phyloP scores from a whole-genome alignment of 2,113 vertebrate species.

The Urocynchramus pylzowi region DNA sequence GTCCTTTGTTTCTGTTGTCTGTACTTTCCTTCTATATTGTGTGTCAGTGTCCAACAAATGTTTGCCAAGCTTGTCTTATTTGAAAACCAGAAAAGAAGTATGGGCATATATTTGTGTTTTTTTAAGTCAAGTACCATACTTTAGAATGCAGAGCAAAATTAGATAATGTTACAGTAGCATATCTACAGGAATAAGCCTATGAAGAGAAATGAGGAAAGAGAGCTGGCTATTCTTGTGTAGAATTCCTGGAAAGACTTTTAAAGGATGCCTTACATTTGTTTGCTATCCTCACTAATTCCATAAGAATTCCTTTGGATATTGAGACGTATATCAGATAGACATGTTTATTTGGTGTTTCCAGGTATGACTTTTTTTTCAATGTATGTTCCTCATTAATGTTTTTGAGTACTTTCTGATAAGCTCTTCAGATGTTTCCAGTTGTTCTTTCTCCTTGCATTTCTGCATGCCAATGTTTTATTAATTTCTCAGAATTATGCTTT shows the following conservation, averaged over 20 bases:
- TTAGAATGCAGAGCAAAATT: not conserved
- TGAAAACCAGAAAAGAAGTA: not conserved
- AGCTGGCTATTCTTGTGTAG: not conserved
- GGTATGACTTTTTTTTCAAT: not conserved
- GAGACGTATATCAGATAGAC: not conserved
- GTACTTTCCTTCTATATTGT: not conserved
- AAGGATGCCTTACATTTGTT: conserved; percentile 14
- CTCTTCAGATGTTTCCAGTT: conserved; percentile 39
- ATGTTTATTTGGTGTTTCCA: conserved; percentile 54
- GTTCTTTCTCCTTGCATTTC: conserved; percentile 1
- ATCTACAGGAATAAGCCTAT: not conserved
- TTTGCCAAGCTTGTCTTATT: not conserved
- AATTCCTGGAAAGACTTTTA: not conserved
- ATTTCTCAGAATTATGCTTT: conserved; percentile 15
- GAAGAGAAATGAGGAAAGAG: not conserved
- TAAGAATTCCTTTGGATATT: conserved; percentile 31
- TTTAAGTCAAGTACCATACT: not conserved
- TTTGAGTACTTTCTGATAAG: not conserved
- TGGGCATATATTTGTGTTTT: not conserved
- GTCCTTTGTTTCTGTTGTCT: not conserved
- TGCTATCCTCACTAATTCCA: not conserved
- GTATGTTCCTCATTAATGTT: not conserved
- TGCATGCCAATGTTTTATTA: not conserved
- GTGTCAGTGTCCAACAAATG: not conserved
- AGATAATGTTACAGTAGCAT: not conserved